A percentile compares a stretch with the other conserved stretches of the same genome.
These are phyloP conservation scores for Pinctada fucata DNA, from an alignment of 2,888 invertebrate genomes.

Conservation along the genomic window DNA sequence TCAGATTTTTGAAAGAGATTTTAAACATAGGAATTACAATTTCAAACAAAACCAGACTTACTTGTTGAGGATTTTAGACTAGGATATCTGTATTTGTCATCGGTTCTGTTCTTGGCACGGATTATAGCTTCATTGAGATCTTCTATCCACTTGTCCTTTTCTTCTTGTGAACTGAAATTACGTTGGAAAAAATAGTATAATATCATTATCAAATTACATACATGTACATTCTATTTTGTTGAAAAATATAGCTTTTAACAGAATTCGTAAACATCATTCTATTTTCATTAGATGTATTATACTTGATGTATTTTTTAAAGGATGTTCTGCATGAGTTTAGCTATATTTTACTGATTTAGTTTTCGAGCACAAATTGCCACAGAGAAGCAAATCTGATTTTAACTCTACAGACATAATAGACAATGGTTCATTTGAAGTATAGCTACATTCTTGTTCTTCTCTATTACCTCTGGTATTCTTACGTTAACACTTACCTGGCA, in stretches of 20 bases:
- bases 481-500: slow-evolving; percentile 76
- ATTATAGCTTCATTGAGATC: slow-evolving; percentile 83
- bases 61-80: slow-evolving; percentile 74
- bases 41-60: slow-evolving; percentile 45
- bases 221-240: neutral
- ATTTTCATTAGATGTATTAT: neutral
- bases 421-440: too few relatives aligned
- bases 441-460: too few relatives aligned
- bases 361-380: too few relatives aligned
- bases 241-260: neutral
- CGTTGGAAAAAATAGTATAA: neutral
- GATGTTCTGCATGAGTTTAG: too few relatives aligned
- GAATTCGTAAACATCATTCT: neutral
- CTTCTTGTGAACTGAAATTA: slow-evolving; percentile 85
- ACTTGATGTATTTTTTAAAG: neutral
- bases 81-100: slow-evolving; percentile 70
- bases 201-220: neutral
- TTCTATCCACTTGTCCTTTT: slow-evolving; percentile 91
- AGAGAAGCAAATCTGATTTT: too few relatives aligned
- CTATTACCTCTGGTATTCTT: too few relatives aligned
- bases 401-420: too few relatives aligned
- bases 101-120: slow-evolving; percentile 77
- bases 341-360: too few relatives aligned
- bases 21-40: neutral
- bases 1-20: neutral